Conservation (phyloP, 1,140 invertebrate species). For the Rhagoletis zephyria region DNA sequence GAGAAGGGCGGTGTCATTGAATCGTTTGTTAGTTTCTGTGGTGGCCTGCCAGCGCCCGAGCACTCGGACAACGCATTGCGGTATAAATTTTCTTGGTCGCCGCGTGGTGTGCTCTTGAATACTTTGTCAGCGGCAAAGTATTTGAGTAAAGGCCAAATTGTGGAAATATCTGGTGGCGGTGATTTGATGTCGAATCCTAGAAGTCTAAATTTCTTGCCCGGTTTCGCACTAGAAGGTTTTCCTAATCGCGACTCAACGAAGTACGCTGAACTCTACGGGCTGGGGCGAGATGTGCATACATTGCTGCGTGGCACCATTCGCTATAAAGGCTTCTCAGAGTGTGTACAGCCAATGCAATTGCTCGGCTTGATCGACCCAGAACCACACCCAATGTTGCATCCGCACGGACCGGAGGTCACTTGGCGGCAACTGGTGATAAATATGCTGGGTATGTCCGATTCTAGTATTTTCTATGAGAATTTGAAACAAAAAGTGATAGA, state of each 20-base stretch:
- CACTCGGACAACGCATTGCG: constrained; percentile 92
- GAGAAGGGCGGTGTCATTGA: constrained; percentile 86
- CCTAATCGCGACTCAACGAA: constrained; percentile 95
- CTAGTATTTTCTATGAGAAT: constrained; percentile 94
- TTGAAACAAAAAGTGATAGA: constrained; percentile 87
- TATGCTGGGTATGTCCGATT: constrained; percentile 86
- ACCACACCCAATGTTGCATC: constrained; percentile 90
- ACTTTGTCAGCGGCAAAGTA: constrained; percentile 91
- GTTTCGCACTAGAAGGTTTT: constrained; percentile 95
- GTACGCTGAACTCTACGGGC: constrained; percentile 91
- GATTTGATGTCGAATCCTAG: constrained; percentile 86
- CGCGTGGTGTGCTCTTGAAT: constrained; percentile 90
- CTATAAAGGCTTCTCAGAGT: constrained; percentile 91
- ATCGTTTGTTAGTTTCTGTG: constrained; percentile 97
- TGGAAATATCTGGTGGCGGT: constrained; percentile 92
- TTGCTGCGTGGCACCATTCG: constrained; percentile 92
- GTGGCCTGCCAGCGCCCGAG: constrained; percentile 95
- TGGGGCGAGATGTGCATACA: constrained; percentile 86
- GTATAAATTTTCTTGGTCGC: constrained; percentile 99
- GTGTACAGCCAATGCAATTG: constrained; percentile 87
- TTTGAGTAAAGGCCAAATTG: constrained; percentile 86
- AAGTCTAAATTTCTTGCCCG: constrained; percentile 91
- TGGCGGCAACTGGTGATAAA: constrained; percentile 94
- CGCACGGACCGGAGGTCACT: constrained; percentile 94
- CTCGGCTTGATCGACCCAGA: constrained; percentile 91